Evolutionary conservation across 2,113 vertebrate genomes (phyloP).

Genomic region (Zosterops pallidus): DNA sequence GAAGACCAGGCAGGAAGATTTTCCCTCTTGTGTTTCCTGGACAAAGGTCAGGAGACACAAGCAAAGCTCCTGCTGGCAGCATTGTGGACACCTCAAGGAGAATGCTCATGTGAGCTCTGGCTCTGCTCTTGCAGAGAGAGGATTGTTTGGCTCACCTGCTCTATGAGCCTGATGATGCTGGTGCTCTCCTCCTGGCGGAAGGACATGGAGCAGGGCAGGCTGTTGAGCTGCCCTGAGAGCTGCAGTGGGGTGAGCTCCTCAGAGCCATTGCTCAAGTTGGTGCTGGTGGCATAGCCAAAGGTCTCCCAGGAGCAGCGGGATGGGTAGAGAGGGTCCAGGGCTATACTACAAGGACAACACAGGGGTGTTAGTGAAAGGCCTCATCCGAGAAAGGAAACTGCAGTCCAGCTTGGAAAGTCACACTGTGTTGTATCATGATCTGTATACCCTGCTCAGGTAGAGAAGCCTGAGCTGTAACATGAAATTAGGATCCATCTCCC

Average conservation of each 20-base stretch:
- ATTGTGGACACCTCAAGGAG: not conserved
- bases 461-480: not conserved
- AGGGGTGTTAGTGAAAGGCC: not conserved
- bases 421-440: not conserved
- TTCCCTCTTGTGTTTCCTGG: not conserved
- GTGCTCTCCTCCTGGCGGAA: slow-evolving; percentile 95
- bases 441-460: not conserved
- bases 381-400: not conserved
- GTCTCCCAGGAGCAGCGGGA: slow-evolving; percentile 99
- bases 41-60: not conserved
- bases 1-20: not conserved
- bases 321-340: slow-evolving; percentile 93
- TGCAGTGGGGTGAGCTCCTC: slow-evolving; percentile 88
- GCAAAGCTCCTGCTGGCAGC: not conserved
- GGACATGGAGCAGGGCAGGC: slow-evolving; percentile 90
- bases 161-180: slow-evolving; percentile 95
- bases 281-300: slow-evolving; percentile 89
- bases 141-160: slow-evolving; percentile 80
- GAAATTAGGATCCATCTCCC: not conserved
- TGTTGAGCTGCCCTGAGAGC: slow-evolving; percentile 91
- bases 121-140: not conserved
- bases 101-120: not conserved
- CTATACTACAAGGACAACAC: slow-evolving; percentile 79
- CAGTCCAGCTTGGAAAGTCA: not conserved
- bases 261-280: slow-evolving; percentile 74